phyloP scores from a whole-genome alignment of 2,888 invertebrate species.

The Temnothorax rugatulus region DNA sequence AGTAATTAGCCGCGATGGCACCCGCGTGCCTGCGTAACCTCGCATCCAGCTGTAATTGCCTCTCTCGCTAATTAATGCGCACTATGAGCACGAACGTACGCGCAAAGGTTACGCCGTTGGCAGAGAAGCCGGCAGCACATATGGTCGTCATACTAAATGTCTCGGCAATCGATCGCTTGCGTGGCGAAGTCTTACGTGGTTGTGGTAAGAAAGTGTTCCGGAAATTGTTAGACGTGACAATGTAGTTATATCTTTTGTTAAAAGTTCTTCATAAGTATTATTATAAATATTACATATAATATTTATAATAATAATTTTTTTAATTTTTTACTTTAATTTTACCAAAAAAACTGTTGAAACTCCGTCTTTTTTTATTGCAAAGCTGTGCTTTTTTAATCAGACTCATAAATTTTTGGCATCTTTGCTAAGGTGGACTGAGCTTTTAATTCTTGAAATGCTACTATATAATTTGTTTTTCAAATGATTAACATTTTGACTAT shows the following conservation, averaged over 20 bases:
- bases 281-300: too few species aligned
- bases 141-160: conserved; percentile 21
- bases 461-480: too few species aligned
- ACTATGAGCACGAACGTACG: conserved; percentile 15
- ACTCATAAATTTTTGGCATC: too few species aligned
- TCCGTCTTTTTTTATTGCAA: too few species aligned
- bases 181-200: neutral
- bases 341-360: too few species aligned
- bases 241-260: neutral
- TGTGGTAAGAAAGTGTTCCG: neutral
- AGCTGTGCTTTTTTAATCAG: too few species aligned
- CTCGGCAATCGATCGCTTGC: conserved; percentile 29
- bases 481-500: too few species aligned
- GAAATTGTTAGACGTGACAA: neutral
- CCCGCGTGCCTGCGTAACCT: conserved; percentile 39
- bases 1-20: conserved; percentile 47
- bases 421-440: too few species aligned
- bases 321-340: too few species aligned
- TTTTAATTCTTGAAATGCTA: too few species aligned
- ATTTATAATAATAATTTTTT: too few species aligned
- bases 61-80: conserved; percentile 52
- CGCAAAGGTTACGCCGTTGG: conserved; percentile 31
- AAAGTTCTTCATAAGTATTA: neutral
- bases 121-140: conserved; percentile 16
- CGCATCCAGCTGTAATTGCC: conserved; percentile 48